Base-by-base conservation (phyloP, 2,113 vertebrate species). In the Aleadryas rufinucha region DNA sequence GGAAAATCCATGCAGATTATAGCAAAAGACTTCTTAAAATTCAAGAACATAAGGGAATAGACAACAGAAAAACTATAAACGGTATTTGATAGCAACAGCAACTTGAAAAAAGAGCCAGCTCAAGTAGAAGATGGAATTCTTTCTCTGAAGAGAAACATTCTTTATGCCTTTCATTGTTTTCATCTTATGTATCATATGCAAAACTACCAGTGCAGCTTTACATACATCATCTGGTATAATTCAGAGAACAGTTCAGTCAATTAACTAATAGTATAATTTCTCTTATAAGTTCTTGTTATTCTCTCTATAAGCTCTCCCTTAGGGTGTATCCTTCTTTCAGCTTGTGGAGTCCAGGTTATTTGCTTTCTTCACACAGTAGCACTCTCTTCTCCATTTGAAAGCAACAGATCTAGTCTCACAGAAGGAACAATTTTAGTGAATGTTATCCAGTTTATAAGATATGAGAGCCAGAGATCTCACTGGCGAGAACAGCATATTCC, bases 1-100 rank as follows among this genome's bases (percentile, higher is more conserved):
- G 84, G 66, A 83, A 95, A 85, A 91, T 94, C 53, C 57, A 68
- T 35, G 42, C 47, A 90, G 88, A 90, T 96, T 95, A 74, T 47
- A 66, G 66, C 69, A 57, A 60, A 93, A 60, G 33, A 2, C 42
- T 16, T 69, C 31, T 84, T 88, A 93, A 93, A 83, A 88, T 77
- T 95, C 50, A 88, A 56, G 45, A 86, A 63, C 52, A 78, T 66
- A 91, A 80, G 30, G 33, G 16, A 74, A 23, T 24, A 80, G 63
- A 86, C 54, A 83, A 39, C 47, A 86, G 53, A 66, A 90, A 85
- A 77, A 63, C 54, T 71, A 24, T 65, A 87, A n/a, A 45, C 49
- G 8, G 9, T 57, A 56, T 93, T 66, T 80, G 35, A 65, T 87
- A 64, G 11, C 80, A 94, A 65, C 49, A 85, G 31, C 49, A 80